Conservation (phyloP, 2,797 vertebrate species). For the Spinus pinus region DNA sequence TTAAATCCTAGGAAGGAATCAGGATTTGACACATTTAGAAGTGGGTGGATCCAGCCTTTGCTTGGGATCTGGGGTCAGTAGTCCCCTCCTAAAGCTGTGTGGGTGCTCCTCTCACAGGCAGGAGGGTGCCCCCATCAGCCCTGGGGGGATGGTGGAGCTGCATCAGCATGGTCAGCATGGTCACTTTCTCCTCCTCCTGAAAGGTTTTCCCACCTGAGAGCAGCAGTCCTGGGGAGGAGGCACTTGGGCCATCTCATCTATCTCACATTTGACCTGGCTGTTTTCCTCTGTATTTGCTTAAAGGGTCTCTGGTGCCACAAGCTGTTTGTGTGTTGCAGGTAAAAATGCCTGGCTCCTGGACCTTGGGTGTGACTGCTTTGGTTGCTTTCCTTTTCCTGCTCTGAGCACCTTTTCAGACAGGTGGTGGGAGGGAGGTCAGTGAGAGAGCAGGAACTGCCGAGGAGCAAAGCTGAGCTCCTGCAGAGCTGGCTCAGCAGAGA, state of each 20-base stretch:
- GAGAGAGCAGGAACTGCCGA: not conserved
- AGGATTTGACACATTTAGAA: not conserved
- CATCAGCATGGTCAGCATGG: not conserved
- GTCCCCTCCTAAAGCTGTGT: not conserved
- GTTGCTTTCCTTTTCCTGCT: not conserved
- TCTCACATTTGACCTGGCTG: not conserved
- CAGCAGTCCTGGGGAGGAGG: not conserved
- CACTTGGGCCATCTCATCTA: not conserved
- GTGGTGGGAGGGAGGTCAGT: not conserved
- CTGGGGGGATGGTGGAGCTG: not conserved
- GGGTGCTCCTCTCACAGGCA: accelerated
- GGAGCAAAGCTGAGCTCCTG: not conserved
- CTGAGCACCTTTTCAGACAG: not conserved
- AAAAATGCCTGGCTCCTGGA: not conserved
- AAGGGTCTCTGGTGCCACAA: not conserved
- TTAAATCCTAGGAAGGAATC: not conserved
- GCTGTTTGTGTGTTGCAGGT: not conserved
- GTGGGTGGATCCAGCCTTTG: not conserved
- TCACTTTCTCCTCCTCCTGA: not conserved
- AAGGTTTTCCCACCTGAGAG: not conserved
- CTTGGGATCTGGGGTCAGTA: not conserved
- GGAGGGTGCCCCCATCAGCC: not conserved
- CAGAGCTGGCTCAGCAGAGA: not conserved
- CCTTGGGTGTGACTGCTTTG: not conserved
- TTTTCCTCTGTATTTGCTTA: not conserved